Base-by-base conservation (phyloP, 2,113 vertebrate species). In the Prionailurus viverrinus region DNA sequence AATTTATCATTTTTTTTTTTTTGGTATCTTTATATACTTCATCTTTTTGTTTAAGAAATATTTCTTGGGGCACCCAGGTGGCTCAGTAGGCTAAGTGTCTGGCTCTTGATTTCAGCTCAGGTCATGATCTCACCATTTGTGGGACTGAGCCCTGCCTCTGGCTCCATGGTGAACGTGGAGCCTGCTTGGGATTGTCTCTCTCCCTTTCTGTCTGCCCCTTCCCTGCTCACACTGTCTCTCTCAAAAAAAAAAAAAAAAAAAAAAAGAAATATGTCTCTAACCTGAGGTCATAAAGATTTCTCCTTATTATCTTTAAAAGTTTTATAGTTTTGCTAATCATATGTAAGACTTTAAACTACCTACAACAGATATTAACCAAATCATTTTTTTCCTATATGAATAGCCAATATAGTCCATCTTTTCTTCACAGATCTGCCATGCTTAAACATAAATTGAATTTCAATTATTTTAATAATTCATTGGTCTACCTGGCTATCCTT, bases 21-120 rank as follows among this genome's bases (percentile, higher is more conserved):
- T 39, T 39, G 39, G 4, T 19, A 71, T 86, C 51, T 79, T 91
- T 66, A 66, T 69, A n/a, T 0, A 86, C 27, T 61, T 95, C 48
- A 8, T 51, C 6, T 86, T 91, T 91, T 85, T 93, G 19, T 27
- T 83, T 78, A 82, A 85, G 39, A 69, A 86, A 95, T 91, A 31
- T 84, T 95, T 29, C 11, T 71, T 61, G 58, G 21, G 21, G 58
- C 23, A 21, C 58, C 7, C 23, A 3, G 58, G 18, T 61, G 58
- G 58, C 21, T 61, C 58, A 61, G 58, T 23, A 8, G 7, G 58
- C 23, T 61, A 61, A 61, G 58, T 61, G 58, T 61, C 58, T 61
- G 55, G 55, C 18, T 58, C 55, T 58, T 58, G 58, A 61, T 8
- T 61, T 61, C 21, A 23, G 58, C 58, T 9, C 18, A 3, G 3